Evolutionary conservation across 2,113 vertebrate species (phyloP).

Genomic region (Leptosomus discolor): DNA sequence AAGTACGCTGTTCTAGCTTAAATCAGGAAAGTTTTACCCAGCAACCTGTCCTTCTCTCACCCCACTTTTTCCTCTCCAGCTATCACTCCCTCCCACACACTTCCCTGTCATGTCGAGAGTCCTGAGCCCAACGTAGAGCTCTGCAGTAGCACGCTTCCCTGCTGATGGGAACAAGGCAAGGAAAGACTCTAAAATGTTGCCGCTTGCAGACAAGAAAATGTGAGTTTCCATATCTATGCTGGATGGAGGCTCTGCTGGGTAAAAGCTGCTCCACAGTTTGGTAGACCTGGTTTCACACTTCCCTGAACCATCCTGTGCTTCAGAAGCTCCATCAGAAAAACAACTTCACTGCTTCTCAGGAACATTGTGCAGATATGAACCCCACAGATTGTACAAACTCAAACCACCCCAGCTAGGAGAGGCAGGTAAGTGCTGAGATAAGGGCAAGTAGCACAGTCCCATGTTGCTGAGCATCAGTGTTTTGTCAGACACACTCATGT

Average conservation of each 20-base stretch:
- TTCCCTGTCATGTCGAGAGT: background rate
- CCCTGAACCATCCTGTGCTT: background rate
- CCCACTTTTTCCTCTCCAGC: background rate
- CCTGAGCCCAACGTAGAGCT: fast-evolving
- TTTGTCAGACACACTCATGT: fast-evolving
- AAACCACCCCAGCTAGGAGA: background rate
- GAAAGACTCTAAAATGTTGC: background rate
- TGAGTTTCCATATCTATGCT: fast-evolving
- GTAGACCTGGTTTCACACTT: background rate
- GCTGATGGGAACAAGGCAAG: fast-evolving
- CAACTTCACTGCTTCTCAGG: background rate
- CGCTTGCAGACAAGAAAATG: background rate
- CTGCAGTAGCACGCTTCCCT: background rate
- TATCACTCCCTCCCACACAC: background rate
- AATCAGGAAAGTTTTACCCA: background rate
- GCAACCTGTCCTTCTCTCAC: background rate
- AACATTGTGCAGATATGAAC: fast-evolving
- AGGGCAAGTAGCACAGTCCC: background rate
- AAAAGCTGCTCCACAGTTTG: background rate
- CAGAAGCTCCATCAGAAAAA: background rate
- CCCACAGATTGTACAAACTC: background rate
- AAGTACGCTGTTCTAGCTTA: background rate
- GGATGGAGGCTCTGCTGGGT: background rate
- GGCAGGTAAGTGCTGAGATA: background rate
- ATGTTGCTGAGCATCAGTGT: background rate